Evolutionary conservation across 2,888 invertebrate species (phyloP).

Genomic region (Exephanes ischioxanthus): DNA sequence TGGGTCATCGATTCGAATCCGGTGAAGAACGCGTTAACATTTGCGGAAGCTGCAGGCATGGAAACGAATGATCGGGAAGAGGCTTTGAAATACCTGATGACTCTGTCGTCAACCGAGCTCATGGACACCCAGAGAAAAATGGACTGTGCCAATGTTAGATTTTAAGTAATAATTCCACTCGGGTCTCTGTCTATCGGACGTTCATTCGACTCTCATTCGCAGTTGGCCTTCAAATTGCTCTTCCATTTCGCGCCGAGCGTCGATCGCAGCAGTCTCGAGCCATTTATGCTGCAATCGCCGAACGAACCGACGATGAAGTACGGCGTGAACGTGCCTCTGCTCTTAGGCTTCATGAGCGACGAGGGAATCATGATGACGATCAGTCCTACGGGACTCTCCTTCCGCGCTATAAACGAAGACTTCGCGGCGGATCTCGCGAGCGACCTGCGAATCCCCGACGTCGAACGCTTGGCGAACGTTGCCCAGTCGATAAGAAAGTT

Average conservation of each 20-base stretch:
- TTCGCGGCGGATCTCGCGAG: constrained; percentile 84
- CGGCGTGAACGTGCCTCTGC: constrained; percentile 85
- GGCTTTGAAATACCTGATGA: constrained; percentile 73
- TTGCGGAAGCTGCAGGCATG: constrained; percentile 71
- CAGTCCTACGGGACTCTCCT: constrained; percentile 6
- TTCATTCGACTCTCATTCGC: constrained; percentile 13
- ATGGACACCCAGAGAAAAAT: constrained; percentile 76
- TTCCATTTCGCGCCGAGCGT: constrained; percentile 65
- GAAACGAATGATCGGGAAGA: constrained; percentile 71
- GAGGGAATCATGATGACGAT: constrained; percentile 84
- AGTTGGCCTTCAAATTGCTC: constrained; percentile 44
- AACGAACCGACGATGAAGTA: constrained; percentile 74
- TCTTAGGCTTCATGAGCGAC: constrained; percentile 85
- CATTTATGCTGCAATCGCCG: constrained; percentile 78
- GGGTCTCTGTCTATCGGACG: too few relatives aligned
- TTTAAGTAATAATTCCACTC: neutral
- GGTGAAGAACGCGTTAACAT: constrained; percentile 64
- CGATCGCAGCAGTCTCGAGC: constrained; percentile 65
- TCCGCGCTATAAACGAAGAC: constrained; percentile 72
- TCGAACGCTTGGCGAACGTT: constrained; percentile 75
- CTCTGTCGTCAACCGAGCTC: constrained; percentile 76
- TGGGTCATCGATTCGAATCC: constrained; percentile 66
- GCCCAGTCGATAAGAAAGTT: constrained; percentile 83
- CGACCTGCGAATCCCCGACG: constrained; percentile 78
- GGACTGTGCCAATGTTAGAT: constrained; percentile 57